phyloP scores from a whole-genome alignment of 2,797 vertebrate genomes.

The Fundulus diaphanus region DNA sequence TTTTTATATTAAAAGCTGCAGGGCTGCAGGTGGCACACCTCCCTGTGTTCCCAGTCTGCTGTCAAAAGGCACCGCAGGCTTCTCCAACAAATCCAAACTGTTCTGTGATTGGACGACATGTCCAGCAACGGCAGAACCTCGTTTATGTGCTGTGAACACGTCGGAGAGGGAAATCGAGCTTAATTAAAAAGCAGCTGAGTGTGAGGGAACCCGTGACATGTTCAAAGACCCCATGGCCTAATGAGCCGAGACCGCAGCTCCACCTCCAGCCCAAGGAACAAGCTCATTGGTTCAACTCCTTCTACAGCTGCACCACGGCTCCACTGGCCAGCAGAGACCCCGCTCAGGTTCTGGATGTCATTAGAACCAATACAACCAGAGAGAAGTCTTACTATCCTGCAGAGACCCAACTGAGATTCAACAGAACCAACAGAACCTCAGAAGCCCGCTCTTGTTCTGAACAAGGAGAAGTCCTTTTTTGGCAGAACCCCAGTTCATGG shows the following conservation, averaged over 20 bases:
- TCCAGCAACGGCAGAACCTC: no score
- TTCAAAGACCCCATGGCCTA: slow-evolving; percentile 56
- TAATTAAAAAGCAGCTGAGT: slow-evolving; percentile 66
- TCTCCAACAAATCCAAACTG: slow-evolving; percentile 33
- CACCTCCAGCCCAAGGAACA: slow-evolving; percentile 33
- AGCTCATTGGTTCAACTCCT: slow-evolving; percentile 45
- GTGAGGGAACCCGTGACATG: slow-evolving; percentile 51
- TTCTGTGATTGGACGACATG: no score
- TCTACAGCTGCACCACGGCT: no score
- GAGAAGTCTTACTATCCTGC: neutral
- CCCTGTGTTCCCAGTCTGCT: slow-evolving; percentile 46
- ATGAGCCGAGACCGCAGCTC: slow-evolving; percentile 69
- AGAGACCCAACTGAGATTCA: neutral
- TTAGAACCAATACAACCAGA: neutral
- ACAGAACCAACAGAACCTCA: no score
- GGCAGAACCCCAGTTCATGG: no score
- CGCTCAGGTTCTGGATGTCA: no score
- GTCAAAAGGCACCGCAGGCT: slow-evolving; percentile 34
- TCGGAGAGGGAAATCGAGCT: slow-evolving; percentile 50
- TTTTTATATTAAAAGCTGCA: slow-evolving; percentile 40
- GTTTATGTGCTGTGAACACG: no score
- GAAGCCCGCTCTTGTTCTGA: no score
- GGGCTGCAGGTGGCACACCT: slow-evolving; percentile 48
- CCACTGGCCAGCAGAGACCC: no score
- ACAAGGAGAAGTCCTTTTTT: no score